These are phyloP conservation scores for Grantiella picta DNA, from an alignment of 2,113 vertebrate genomes.

Conservation along the genomic window DNA sequence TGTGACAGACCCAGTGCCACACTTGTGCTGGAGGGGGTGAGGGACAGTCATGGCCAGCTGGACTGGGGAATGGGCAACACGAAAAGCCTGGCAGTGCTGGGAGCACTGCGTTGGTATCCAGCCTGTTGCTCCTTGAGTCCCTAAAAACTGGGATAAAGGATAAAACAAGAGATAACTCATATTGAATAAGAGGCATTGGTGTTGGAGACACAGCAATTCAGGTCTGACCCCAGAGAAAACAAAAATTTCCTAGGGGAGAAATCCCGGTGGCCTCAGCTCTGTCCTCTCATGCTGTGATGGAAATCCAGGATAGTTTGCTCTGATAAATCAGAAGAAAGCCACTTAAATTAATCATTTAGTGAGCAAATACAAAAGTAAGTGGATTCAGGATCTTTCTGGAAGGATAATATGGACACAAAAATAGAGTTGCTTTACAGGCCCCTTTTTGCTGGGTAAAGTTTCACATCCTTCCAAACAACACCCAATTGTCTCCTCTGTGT, in stretches of 20 bases:
- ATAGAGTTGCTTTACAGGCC: neutral
- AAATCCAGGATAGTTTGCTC: neutral
- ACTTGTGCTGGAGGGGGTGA: accelerated
- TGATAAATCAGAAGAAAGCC: neutral
- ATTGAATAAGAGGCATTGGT: accelerated
- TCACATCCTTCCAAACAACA: neutral
- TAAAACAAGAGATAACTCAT: neutral
- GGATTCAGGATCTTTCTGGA: neutral
- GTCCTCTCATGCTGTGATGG: accelerated
- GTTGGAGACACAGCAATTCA: neutral
- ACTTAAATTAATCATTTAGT: neutral
- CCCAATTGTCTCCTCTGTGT: neutral
- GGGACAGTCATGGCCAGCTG: neutral
- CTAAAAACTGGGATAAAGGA: accelerated
- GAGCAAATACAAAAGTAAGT: neutral
- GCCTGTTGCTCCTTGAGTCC: neutral
- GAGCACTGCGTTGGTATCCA: neutral
- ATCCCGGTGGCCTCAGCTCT: neutral
- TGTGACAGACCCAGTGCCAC: accelerated
- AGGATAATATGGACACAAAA: neutral
- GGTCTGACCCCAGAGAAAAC: neutral
- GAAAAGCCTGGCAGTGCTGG: neutral
- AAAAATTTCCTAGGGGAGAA: neutral
- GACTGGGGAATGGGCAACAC: neutral
- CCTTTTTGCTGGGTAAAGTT: neutral